Base-by-base conservation (phyloP, 2,113 vertebrate species). In the Jacana jacana region DNA sequence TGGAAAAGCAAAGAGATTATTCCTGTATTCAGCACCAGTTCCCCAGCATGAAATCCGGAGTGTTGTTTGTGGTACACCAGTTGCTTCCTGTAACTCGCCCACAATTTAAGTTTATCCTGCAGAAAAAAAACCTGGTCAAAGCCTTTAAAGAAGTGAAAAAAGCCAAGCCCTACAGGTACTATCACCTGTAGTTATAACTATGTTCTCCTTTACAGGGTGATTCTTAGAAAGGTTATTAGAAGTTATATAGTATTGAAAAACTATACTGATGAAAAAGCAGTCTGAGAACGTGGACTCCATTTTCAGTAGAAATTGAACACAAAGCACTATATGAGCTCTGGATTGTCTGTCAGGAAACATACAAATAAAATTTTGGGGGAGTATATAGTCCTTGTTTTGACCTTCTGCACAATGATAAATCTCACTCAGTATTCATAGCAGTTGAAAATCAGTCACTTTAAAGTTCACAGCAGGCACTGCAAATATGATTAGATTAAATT, bases 401-500 rank as follows among this genome's bases (percentile, higher is more conserved):
- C 88, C 82, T 94, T 93, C 92, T 94, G 22, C 60, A 61, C 58
- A 84, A 64, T 40, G 72, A 94, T 83, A 90, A 95, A 91, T 95
- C 90, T 83, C 86, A 85, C 57, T 82, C 57, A 40, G 82, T 52
- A 68, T 80, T 78, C 76, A 49, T 3, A 80, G 71, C 66, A 86
- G 70, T 33, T 70, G 75, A 86, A 95, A 88, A 86, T 93, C 58
- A 77, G 70, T 82, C 44, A 65, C 68, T 94, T 91, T 86, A 88
- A 96, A 95, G 90, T 94, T 96, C 96, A 94, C 75, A 61, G 66
- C 77, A 95, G 54, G 49, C 92, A 91, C 75, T 94, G 90, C 75
- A 97, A 97, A 95, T 65, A 97, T 66, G 87, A 79, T 65, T 58
- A 87, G 48, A 96, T 95, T 91, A 91, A 90, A 73, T 91, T 91